These are phyloP conservation scores for Ascidia mentula DNA, from an alignment of 23 tunicate genomes.

Conservation along the genomic window DNA sequence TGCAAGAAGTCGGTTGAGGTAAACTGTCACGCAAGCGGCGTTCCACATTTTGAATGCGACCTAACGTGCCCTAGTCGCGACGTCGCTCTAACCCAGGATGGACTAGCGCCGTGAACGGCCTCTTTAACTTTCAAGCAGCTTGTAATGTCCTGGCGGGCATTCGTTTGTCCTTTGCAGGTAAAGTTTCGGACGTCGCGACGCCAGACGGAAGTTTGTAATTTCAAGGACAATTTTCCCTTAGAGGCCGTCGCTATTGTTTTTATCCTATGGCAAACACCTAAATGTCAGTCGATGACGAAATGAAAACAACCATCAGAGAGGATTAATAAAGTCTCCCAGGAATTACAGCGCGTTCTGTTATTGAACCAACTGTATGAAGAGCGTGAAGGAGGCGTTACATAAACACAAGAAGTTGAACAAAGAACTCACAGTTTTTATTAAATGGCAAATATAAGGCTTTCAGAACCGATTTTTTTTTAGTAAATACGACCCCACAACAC, in stretches of 20 bases:
- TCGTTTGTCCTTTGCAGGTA: not conserved
- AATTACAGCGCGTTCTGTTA: no score
- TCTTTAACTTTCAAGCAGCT: constrained; percentile 12
- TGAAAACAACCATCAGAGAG: no score
- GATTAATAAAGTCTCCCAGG: no score
- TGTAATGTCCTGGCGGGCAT: not conserved
- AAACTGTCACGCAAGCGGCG: not conserved
- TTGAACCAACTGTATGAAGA: no score
- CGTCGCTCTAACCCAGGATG: not conserved
- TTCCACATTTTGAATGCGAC: not conserved
- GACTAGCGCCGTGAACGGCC: not conserved
- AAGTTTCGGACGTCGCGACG: not conserved
- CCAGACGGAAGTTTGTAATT: not conserved
- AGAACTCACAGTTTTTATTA: no score
- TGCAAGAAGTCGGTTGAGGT: not conserved
- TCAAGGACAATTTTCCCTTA: no score
- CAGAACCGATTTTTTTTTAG: not conserved
- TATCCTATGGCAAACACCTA: no score
- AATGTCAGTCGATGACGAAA: no score
- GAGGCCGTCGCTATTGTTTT: no score
- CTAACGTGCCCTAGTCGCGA: not conserved
- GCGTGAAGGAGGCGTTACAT: no score
- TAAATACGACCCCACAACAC: not conserved
- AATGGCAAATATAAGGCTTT: no score
- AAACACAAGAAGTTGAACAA: no score